Percentiles rank a stretch among this genome's conserved stretches.
Conservation (phyloP, 2,888 invertebrate species). For the Oxytorus armatus region DNA sequence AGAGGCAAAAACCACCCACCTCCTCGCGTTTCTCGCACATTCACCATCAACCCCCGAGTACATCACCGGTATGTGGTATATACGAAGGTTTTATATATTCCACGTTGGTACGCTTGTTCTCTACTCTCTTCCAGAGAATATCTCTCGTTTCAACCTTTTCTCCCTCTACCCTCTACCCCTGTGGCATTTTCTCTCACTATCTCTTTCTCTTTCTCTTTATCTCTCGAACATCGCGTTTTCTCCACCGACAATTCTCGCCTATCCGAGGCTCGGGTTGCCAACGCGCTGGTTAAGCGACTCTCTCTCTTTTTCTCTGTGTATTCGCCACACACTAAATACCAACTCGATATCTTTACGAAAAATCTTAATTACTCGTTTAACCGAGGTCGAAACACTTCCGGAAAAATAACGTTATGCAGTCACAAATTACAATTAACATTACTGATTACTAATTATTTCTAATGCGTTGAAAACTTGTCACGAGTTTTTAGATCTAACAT, state of each 20-base stretch:
- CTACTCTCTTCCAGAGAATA: conserved; percentile 74
- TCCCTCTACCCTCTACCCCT: conserved; percentile 49
- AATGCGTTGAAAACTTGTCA: too few species aligned
- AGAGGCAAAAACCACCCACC: conserved; percentile 47
- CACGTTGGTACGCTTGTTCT: conserved; percentile 77
- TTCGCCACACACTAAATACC: conserved; percentile 73
- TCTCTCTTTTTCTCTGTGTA: conserved; percentile 69
- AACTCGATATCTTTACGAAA: conserved; percentile 40
- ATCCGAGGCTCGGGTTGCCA: conserved; percentile 72
- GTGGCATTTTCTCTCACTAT: conserved; percentile 42
- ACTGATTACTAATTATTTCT: too few species aligned
- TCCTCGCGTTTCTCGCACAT: background rate
- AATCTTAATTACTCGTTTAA: conserved; percentile 7
- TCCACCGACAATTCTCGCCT: conserved; percentile 73
- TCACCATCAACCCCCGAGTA: conserved; percentile 54
- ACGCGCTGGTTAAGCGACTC: conserved; percentile 75
- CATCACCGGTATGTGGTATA: conserved; percentile 68
- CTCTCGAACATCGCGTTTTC: conserved; percentile 29
- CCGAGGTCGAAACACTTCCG: background rate
- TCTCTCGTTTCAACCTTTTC: conserved; percentile 74
- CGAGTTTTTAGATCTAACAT: too few species aligned
- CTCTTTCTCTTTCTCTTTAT: conserved; percentile 60
- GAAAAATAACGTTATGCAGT: background rate
- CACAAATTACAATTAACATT: too few species aligned
- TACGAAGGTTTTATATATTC: conserved; percentile 78